A percentile compares a stretch with the other conserved stretches of the same genome.
Conservation (phyloP, 2,113 vertebrate genomes). For the Mustela lutreola region DNA sequence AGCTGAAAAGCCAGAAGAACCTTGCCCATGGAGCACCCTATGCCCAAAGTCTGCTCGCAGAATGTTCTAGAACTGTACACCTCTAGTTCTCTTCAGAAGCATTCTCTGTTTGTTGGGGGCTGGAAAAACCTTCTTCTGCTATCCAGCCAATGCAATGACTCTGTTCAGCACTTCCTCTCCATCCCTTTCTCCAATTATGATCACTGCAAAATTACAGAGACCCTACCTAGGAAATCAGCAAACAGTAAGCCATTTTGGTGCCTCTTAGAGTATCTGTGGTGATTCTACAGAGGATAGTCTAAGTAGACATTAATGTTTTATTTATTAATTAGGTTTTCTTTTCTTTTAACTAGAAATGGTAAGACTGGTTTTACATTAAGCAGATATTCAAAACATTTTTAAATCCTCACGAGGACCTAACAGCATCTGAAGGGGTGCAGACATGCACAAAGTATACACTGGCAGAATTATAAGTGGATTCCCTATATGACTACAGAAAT, state of each 20-base stretch:
- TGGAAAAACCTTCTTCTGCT: not conserved
- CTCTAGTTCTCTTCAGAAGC: constrained; percentile 19
- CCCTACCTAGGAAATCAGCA: constrained; percentile 69
- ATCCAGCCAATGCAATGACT: not conserved
- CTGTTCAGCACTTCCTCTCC: not conserved
- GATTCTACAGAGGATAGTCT: constrained; percentile 46
- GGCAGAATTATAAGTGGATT: not conserved
- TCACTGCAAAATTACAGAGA: not conserved
- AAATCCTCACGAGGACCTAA: not conserved
- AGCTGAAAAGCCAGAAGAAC: constrained; percentile 72
- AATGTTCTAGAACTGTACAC: constrained; percentile 65
- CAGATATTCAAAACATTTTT: not conserved
- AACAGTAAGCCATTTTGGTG: constrained; percentile 51
- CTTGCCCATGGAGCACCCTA: constrained; percentile 71
- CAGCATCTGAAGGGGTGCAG: not conserved
- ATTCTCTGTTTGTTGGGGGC: not conserved
- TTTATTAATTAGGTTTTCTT: not conserved
- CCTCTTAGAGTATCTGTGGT: constrained; percentile 61
- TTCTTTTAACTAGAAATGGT: not conserved
- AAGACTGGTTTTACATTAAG: not conserved
- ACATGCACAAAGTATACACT: not conserved
- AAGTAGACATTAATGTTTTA: constrained; percentile 21
- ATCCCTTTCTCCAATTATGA: accelerated
- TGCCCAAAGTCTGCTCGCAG: constrained; percentile 40
- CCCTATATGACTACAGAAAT: not conserved